These are phyloP conservation scores for Apostichopus leukothele DNA, from an alignment of 53 echinoderm and acorn worm genomes.

Conservation along the genomic window DNA sequence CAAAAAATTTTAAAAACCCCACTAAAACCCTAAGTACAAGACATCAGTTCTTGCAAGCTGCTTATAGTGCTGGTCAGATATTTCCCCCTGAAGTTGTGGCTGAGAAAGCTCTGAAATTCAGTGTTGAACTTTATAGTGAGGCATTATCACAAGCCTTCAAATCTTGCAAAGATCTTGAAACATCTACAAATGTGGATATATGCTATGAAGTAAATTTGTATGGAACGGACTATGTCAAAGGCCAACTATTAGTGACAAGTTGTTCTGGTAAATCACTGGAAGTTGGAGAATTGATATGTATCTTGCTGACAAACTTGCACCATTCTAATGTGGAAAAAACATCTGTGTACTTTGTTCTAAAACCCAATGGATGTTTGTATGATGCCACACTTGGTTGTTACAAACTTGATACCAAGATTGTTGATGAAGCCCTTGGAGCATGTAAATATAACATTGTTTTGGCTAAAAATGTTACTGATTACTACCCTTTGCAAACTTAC, in stretches of 20 bases:
- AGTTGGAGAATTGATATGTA: slow-evolving; percentile 31
- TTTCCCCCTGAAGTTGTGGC: slow-evolving; percentile 20
- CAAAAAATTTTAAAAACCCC: slow-evolving; percentile 29
- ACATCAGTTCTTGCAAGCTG: slow-evolving; percentile 47
- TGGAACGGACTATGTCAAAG: not conserved
- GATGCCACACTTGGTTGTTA: too few relatives aligned
- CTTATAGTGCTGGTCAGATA: slow-evolving; percentile 23
- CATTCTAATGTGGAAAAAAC: not conserved
- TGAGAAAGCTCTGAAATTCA: slow-evolving; percentile 1
- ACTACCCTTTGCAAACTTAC: slow-evolving; percentile 5
- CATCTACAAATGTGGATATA: slow-evolving; percentile 12
- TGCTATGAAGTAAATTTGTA: not conserved
- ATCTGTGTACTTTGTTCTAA: too few relatives aligned
- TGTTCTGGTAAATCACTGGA: slow-evolving; percentile 27
- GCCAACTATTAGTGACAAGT: not conserved
- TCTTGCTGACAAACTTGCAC: not conserved
- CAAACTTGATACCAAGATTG: not conserved
- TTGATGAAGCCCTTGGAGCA: not conserved
- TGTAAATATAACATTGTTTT: not conserved
- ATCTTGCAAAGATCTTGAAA: not conserved
- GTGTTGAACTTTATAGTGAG: slow-evolving; percentile 25
- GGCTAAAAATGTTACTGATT: not conserved
- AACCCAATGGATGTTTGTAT: not conserved
- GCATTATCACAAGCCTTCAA: slow-evolving; percentile 4
- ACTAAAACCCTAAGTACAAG: slow-evolving; percentile 34